Percentiles rank a stretch among this genome's conserved stretches.
These are phyloP conservation scores for Cheirogaleus medius DNA, from an alignment of 2,113 vertebrate genomes.

Conservation along the genomic window DNA sequence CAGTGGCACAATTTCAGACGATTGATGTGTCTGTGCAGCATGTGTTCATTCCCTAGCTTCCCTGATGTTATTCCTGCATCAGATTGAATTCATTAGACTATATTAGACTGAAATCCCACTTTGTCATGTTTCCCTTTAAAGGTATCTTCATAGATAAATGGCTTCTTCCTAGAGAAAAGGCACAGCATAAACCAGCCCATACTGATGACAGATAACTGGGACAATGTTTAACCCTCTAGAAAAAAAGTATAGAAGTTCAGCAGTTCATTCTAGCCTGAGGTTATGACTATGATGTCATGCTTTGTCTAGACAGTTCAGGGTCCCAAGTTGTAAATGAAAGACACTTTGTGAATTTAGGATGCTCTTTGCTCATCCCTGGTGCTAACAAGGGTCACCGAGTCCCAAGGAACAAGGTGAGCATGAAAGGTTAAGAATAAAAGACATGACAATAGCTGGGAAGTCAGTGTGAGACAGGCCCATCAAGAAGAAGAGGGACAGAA, in stretches of 20 bases:
- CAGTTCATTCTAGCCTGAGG: background rate
- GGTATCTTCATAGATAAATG: background rate
- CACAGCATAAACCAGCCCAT: background rate
- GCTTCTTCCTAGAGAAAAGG: background rate
- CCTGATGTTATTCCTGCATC: background rate
- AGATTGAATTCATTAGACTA: background rate
- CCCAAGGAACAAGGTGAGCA: background rate
- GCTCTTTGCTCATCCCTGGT: background rate
- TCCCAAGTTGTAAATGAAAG: background rate
- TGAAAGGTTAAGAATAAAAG: background rate
- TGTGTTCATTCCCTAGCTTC: no score
- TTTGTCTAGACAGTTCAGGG: background rate
- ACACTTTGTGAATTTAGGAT: background rate
- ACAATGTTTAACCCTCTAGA: background rate
- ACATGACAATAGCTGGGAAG: background rate
- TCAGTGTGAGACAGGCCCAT: background rate
- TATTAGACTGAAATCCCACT: background rate
- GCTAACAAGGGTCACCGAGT: background rate
- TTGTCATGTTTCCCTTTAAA: conserved; percentile 33
- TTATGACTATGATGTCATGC: background rate
- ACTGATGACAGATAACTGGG: background rate
- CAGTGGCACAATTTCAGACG: background rate
- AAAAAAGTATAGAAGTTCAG: background rate
- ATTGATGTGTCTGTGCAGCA: background rate
- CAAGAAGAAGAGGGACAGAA: background rate